phyloP scores from a whole-genome alignment of 2,888 invertebrate species.

The Aleiodes testaceus region DNA sequence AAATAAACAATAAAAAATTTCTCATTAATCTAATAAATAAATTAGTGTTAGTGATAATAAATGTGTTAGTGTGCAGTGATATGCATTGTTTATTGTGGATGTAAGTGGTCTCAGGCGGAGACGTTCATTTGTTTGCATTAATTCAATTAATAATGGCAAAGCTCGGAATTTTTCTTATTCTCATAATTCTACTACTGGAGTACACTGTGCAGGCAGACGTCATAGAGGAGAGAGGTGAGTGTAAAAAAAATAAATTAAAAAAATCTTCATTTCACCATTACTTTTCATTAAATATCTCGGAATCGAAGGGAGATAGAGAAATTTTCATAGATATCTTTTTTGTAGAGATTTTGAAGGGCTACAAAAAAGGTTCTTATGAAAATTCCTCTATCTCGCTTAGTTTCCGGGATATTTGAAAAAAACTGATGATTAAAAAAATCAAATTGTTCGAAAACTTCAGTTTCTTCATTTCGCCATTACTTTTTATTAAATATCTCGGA shows the following conservation, averaged over 20 bases:
- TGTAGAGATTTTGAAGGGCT: too few species aligned
- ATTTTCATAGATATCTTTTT: too few species aligned
- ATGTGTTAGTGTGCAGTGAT: conserved; percentile 52
- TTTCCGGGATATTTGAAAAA: too few species aligned
- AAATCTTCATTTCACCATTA: too few species aligned
- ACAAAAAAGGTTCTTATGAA: too few species aligned
- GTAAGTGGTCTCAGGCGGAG: conserved; percentile 54
- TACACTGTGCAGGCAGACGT: conserved; percentile 57
- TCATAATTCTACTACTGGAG: conserved; percentile 53
- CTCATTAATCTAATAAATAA: background rate
- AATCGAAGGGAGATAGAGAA: too few species aligned
- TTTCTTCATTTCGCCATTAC: too few species aligned
- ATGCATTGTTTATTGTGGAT: conserved; percentile 63
- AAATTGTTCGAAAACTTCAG: too few species aligned
- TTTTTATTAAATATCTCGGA: too few species aligned
- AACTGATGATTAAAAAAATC: too few species aligned
- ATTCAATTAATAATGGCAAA: conserved; percentile 59
- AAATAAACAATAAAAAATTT: background rate
- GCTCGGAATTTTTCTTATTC: conserved; percentile 55
- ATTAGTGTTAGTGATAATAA: conserved; percentile 15
- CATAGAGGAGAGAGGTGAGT: conserved; percentile 70
- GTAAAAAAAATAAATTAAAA: background rate
- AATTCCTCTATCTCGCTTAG: too few species aligned
- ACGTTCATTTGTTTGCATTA: conserved; percentile 40
- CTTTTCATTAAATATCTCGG: too few species aligned